Evolutionary conservation across 2,888 invertebrate genomes (phyloP), one percentile per base, ranked within the genome.

Genomic region (Acrobasis repandana): DNA sequence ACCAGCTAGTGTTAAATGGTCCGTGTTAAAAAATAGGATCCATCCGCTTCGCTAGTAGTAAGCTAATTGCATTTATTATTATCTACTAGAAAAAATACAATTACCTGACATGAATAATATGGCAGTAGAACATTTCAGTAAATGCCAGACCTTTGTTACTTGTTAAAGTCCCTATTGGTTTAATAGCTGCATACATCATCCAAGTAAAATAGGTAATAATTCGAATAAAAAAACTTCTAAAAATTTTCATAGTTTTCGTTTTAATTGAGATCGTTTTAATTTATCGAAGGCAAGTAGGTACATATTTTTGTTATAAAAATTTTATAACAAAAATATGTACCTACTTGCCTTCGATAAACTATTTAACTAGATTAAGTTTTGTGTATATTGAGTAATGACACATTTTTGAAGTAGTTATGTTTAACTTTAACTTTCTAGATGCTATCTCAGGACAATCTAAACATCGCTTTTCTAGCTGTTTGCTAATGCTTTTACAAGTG

Each of bases 41-140:
- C 65, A 69, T 65, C 71, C 70, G 75, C 73, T 70, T 70, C 36
- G 54, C 20, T 18, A 65, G 70, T 75, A 75, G 73, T 73, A 73
- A 65, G 70, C 72, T 83, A 80, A 83, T 82, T 80, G 76, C 75
- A 74, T 77, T 79, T 75, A 80, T 78, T 82, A 77, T 77, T 74
- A 76, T 73, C 66, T 71, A 68, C 63, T 67, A 38, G 65, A 70
- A 71, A 67, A 72, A 76, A 73, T 73, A 73, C 74, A 75, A 71
- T 74, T 72, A 76, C 66, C 59, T 66, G 63, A 67, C 68, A 71
- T 76, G 70, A 79, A 75, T 74, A 72, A 77, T 76, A 69, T 74
- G 64, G 69, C 67, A 59, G 58, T 60, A 64, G 61, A 68, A 68
- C 70, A 70, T 70, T 76, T 75, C 66, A 69, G 69, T 78, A 80